Evolutionary conservation across 2,113 vertebrate species (phyloP).

Genomic region (Agapornis roseicollis): DNA sequence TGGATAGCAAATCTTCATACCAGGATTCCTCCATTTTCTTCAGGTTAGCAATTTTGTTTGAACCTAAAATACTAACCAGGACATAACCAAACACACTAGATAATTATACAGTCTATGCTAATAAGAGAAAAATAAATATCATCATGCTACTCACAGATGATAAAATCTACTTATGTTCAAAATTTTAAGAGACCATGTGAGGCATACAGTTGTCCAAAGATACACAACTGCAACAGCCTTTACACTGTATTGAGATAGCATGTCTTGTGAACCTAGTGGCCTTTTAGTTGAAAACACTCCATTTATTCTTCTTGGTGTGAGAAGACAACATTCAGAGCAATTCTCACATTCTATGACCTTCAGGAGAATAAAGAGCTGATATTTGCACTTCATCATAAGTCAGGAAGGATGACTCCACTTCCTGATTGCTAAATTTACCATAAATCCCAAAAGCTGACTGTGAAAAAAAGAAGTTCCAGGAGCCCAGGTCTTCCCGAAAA

Average conservation of each 20-base stretch:
- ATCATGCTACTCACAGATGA: background rate
- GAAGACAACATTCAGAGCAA: background rate
- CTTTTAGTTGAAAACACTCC: constrained; percentile 14
- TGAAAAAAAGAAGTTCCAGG: constrained; percentile 8
- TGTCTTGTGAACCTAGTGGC: background rate
- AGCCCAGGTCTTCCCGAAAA: constrained; percentile 26
- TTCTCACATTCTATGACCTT: constrained; percentile 22
- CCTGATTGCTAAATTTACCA: constrained; percentile 6
- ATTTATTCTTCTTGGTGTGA: constrained; percentile 16
- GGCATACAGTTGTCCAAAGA: background rate
- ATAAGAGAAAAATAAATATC: background rate
- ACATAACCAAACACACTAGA: background rate
- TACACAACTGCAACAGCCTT: background rate
- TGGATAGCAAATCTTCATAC: background rate
- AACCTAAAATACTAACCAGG: background rate
- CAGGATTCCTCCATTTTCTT: background rate
- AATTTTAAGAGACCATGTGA: background rate
- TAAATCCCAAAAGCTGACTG: constrained; percentile 22
- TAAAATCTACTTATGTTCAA: background rate
- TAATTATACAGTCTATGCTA: background rate
- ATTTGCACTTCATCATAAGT: constrained; percentile 54
- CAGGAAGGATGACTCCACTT: constrained; percentile 52
- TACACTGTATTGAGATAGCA: background rate
- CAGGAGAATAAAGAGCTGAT: constrained; percentile 31
- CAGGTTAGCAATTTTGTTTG: background rate